phyloP scores from a whole-genome alignment of 2,113 vertebrate species.

The Lampris incognitus region DNA sequence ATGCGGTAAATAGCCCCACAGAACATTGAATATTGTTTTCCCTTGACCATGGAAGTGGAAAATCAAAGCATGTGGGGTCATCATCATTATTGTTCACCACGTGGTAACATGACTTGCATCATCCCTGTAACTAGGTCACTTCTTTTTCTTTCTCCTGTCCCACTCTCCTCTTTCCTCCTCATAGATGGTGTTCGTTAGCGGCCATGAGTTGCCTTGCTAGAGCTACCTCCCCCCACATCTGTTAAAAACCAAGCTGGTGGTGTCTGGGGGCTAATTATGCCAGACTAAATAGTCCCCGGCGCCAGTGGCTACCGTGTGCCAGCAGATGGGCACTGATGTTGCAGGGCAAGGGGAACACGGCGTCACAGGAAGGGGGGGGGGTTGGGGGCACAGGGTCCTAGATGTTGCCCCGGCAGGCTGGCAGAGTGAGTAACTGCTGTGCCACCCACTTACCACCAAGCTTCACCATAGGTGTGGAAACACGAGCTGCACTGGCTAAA shows the following conservation, averaged over 20 bases:
- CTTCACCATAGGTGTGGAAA: constrained; percentile 77
- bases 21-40: constrained; percentile 64
- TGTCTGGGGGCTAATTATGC: constrained; percentile 82
- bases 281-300: constrained; percentile 79
- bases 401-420: constrained; percentile 76
- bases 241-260: constrained; percentile 79
- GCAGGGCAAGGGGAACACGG: constrained; percentile 75
- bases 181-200: constrained; percentile 68
- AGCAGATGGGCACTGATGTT: constrained; percentile 80
- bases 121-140: constrained; percentile 79
- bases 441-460: constrained; percentile 76
- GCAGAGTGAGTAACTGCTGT: constrained; percentile 76
- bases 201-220: constrained; percentile 63
- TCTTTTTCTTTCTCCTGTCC: constrained; percentile 13
- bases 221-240: constrained; percentile 77
- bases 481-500: constrained; percentile 71
- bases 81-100: constrained; percentile 75
- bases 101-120: constrained; percentile 78
- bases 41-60: constrained; percentile 43
- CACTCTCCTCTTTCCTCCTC: constrained; percentile 45
- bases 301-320: constrained; percentile 76
- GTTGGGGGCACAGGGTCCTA: constrained; percentile 51
- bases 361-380: constrained; percentile 63
- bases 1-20: constrained; percentile 39
- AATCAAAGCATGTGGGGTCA: constrained; percentile 58